Percentiles rank a stretch among this genome's conserved stretches.
phyloP scores from a whole-genome alignment of 2,797 vertebrate species.

The Ataeniobius toweri region DNA sequence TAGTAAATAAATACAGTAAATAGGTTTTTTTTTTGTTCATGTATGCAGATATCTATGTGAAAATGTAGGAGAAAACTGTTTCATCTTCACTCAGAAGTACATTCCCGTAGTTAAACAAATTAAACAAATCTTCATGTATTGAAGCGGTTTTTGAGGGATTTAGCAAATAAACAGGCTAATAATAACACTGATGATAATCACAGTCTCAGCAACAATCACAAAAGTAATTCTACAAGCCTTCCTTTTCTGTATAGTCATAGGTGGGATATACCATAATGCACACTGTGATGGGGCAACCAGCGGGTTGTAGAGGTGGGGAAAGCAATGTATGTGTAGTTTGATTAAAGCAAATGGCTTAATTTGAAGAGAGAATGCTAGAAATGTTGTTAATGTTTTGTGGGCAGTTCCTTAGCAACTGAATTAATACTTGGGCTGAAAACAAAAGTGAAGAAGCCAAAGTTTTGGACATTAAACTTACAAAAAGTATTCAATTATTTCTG shows the following conservation, averaged over 20 bases:
- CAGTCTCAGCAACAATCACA: conserved; percentile 14
- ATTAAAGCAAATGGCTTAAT: conserved; percentile 35
- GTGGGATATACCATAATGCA: conserved; percentile 28
- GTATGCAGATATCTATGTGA: neutral
- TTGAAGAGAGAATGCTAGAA: conserved; percentile 27
- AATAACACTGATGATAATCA: conserved; percentile 25
- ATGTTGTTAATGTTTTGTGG: conserved; percentile 14
- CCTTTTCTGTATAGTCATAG: conserved; percentile 9
- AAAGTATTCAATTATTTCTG: neutral
- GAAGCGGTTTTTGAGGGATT: conserved; percentile 5
- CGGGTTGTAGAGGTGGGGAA: conserved; percentile 16
- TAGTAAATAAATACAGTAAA: neutral
- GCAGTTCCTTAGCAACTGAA: conserved; percentile 26
- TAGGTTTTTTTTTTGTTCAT: neutral
- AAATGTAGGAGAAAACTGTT: conserved; percentile 14
- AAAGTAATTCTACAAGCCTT: neutral
- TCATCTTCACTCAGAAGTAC: conserved; percentile 43
- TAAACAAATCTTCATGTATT: conserved; percentile 20
- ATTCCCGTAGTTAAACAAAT: conserved; percentile 37
- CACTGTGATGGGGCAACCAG: conserved; percentile 8
- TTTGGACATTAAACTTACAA: conserved; percentile 10
- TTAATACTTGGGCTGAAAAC: conserved; percentile 5
- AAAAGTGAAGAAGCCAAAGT: conserved; percentile 10
- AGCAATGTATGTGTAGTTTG: conserved; percentile 14
- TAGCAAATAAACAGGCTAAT: conserved; percentile 30